Evolutionary conservation across 2,797 vertebrate species (phyloP).

Genomic region (Pseudotriccus pelzelni): DNA sequence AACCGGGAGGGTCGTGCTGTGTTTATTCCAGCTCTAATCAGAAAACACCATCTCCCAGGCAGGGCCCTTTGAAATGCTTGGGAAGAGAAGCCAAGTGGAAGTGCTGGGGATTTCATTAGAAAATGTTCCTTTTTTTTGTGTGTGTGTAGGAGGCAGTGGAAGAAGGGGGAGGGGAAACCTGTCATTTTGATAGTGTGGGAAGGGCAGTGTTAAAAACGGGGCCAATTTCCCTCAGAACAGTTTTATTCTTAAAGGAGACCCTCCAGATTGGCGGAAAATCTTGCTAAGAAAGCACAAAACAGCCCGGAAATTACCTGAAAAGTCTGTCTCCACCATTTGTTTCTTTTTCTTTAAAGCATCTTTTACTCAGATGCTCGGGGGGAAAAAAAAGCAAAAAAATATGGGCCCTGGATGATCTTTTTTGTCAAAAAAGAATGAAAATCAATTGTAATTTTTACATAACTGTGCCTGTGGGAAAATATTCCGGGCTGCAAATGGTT

Average conservation of each 20-base stretch:
- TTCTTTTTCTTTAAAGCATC: background rate
- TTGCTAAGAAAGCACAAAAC: background rate
- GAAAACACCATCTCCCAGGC: background rate
- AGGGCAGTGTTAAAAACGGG: background rate
- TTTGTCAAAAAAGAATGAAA: background rate
- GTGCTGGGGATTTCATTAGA: background rate
- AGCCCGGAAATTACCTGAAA: background rate
- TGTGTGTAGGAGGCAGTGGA: background rate
- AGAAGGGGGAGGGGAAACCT: background rate
- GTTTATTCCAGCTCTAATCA: background rate
- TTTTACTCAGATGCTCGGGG: background rate
- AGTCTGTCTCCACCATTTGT: background rate
- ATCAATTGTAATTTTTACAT: background rate
- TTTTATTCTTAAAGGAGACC: background rate
- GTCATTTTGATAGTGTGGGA: background rate
- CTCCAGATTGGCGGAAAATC: background rate
- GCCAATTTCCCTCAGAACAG: background rate
- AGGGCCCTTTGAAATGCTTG: background rate
- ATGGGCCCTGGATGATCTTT: background rate
- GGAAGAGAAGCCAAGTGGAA: conserved; percentile 25
- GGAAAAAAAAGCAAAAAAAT: background rate
- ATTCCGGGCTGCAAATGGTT: background rate
- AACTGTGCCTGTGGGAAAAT: background rate
- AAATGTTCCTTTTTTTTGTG: background rate
- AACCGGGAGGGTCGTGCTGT: background rate